Conservation (phyloP, 2,113 vertebrate genomes). For the Dunckerocampus dactyliophorus region DNA sequence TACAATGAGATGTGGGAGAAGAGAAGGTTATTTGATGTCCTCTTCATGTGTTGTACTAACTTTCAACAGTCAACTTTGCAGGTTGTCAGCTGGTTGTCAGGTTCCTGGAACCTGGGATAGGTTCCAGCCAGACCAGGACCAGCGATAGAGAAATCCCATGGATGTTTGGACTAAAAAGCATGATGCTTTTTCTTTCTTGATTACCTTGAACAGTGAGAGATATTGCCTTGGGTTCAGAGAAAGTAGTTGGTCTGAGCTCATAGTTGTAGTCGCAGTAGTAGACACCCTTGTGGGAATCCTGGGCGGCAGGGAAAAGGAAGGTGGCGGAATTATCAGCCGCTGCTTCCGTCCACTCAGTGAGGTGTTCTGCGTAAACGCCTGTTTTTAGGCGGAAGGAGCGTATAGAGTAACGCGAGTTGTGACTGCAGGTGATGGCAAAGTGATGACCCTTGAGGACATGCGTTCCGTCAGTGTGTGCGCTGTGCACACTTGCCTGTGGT, state of each 20-base stretch:
- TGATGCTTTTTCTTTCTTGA: neutral
- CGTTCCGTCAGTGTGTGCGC: accelerated
- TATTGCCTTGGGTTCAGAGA: neutral
- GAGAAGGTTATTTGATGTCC: too few relatives aligned
- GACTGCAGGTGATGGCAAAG: neutral
- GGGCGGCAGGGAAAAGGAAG: constrained; percentile 15
- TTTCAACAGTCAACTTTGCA: too few relatives aligned
- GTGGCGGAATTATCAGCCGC: neutral
- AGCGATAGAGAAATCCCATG: too few relatives aligned
- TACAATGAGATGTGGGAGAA: too few relatives aligned
- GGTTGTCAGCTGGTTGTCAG: too few relatives aligned
- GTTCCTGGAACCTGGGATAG: too few relatives aligned
- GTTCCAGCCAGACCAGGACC: too few relatives aligned
- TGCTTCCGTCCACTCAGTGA: neutral
- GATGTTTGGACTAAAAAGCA: neutral
- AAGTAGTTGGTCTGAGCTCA: neutral
- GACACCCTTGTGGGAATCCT: neutral
- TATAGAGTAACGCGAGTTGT: neutral
- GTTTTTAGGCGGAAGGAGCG: neutral
- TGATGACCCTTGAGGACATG: neutral
- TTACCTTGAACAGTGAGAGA: neutral
- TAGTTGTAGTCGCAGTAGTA: constrained; percentile 9
- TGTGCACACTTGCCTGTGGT: neutral
- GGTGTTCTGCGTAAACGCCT: accelerated
- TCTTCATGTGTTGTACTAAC: too few relatives aligned